These are phyloP conservation scores for Aythya baeri DNA, from an alignment of 2,113 vertebrate genomes.

Conservation along the genomic window DNA sequence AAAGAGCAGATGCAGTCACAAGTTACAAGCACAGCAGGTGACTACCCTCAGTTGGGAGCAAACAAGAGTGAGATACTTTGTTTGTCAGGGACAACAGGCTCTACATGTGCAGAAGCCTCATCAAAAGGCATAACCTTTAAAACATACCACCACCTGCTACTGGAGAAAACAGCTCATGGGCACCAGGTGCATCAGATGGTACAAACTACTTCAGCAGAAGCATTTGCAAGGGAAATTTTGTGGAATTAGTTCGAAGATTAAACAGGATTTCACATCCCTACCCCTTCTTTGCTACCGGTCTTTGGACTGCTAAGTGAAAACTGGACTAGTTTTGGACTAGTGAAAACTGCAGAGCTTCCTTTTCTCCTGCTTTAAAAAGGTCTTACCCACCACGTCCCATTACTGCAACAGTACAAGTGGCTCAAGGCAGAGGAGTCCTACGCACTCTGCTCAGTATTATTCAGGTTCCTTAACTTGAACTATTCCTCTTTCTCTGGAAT, in stretches of 20 bases:
- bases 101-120: neutral
- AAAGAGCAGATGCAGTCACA: constrained; percentile 14
- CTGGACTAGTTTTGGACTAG: too few species aligned
- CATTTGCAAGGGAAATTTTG: neutral
- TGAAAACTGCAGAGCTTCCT: neutral
- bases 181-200: neutral
- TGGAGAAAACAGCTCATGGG: neutral
- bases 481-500: neutral
- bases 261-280: neutral
- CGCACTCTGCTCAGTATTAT: neutral
- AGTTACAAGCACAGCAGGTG: neutral
- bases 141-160: neutral
- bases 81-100: neutral
- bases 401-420: neutral
- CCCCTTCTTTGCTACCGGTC: neutral
- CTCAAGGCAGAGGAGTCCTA: neutral
- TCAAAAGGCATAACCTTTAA: neutral
- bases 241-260: neutral
- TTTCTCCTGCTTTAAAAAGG: neutral
- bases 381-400: neutral
- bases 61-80: neutral
- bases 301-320: neutral
- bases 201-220: neutral
- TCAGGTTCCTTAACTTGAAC: neutral
- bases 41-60: neutral